These are phyloP conservation scores for Chaitophorus viminalis DNA, from an alignment of 2,888 invertebrate species.

Conservation along the genomic window DNA sequence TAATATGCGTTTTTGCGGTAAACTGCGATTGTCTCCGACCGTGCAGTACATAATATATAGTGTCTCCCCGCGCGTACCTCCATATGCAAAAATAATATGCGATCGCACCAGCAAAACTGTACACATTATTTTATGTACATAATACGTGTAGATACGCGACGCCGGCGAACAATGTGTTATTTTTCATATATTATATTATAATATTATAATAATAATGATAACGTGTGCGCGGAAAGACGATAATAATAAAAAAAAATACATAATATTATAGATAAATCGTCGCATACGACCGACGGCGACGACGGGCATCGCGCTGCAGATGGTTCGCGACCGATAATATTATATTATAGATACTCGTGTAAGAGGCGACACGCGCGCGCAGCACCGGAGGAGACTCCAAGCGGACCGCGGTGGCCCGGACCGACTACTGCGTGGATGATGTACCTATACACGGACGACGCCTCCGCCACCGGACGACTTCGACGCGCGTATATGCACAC, in stretches of 20 bases:
- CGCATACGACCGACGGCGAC: too few species aligned
- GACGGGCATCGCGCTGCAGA: neutral
- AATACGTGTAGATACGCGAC: neutral
- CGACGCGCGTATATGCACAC: neutral
- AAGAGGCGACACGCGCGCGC: neutral
- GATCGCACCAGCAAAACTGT: neutral
- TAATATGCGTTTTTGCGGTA: neutral
- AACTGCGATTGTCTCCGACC: too few species aligned
- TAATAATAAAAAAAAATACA: too few species aligned
- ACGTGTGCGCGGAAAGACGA: neutral
- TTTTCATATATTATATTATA: too few species aligned
- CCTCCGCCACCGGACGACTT: neutral
- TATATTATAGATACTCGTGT: neutral
- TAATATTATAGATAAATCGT: too few species aligned
- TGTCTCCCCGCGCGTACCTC: too few species aligned
- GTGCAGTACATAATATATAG: too few species aligned
- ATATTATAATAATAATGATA: neutral
- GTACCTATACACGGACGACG: neutral
- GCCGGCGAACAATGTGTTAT: conserved; percentile 18
- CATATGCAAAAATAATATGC: too few species aligned
- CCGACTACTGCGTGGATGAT: neutral
- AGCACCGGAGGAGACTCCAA: neutral
- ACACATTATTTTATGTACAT: too few species aligned
- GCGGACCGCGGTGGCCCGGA: neutral
- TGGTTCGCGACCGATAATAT: conserved; percentile 7